These are phyloP conservation scores for Tragelaphus eurycerus DNA, from an alignment of 2,797 vertebrate species.

Conservation along the genomic window DNA sequence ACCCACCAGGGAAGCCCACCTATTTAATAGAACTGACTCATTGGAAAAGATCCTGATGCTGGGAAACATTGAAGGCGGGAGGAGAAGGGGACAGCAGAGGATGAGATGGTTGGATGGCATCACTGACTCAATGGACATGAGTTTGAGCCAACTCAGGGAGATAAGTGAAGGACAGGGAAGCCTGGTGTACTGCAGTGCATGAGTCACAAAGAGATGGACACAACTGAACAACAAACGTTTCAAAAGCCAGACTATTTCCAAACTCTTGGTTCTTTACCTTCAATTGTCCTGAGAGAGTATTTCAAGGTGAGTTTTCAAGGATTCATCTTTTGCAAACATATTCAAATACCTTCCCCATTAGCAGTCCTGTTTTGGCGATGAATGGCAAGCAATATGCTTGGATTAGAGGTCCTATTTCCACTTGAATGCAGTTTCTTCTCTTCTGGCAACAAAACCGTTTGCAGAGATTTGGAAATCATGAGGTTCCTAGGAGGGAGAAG, in stretches of 20 bases:
- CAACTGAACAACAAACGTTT: rapidly evolving
- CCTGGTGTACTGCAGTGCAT: rapidly evolving
- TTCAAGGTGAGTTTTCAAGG: background rate
- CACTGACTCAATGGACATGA: background rate
- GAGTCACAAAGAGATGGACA: background rate
- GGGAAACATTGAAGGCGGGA: background rate
- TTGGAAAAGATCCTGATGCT: background rate
- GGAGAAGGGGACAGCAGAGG: background rate
- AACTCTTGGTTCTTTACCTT: background rate
- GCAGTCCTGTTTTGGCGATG: slow-evolving; percentile 78
- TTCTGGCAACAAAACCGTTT: slow-evolving; percentile 45
- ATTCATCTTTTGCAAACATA: slow-evolving; percentile 76
- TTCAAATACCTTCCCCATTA: slow-evolving; percentile 69
- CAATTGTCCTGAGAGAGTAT: background rate
- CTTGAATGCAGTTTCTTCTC: slow-evolving; percentile 56
- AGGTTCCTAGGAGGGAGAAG: background rate
- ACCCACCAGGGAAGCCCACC: no score
- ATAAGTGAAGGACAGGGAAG: background rate
- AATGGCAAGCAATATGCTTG: slow-evolving; percentile 87
- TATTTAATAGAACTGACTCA: background rate
- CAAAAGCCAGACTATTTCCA: background rate
- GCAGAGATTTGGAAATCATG: slow-evolving; percentile 72
- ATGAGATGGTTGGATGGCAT: background rate
- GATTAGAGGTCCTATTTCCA: slow-evolving; percentile 79
- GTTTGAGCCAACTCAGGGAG: background rate